Conservation (phyloP, 2,888 invertebrate genomes). For the Rhyacophila evoluta region DNA sequence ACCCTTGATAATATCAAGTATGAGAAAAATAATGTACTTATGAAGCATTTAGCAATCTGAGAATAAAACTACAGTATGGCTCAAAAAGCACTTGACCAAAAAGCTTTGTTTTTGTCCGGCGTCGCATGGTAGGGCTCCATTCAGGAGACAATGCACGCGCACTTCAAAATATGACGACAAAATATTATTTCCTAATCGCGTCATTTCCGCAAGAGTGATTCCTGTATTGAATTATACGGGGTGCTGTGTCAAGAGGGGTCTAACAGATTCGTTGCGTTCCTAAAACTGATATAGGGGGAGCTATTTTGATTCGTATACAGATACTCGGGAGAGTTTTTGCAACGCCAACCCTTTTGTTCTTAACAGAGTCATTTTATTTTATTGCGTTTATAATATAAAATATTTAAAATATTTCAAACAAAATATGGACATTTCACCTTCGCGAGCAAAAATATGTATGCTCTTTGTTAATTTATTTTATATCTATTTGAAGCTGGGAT, state of each 20-base stretch:
- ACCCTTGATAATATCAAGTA: not conserved
- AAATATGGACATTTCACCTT: too few species aligned
- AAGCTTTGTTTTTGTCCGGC: constrained; percentile 22
- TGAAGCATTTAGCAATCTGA: not conserved
- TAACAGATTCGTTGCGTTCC: constrained; percentile 53
- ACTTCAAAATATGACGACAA: constrained; percentile 54
- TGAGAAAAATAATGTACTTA: not conserved
- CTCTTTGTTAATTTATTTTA: too few species aligned
- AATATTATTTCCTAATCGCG: constrained; percentile 56
- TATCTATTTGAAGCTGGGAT: too few species aligned
- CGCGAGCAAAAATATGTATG: too few species aligned
- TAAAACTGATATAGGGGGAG: constrained; percentile 41
- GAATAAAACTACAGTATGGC: not conserved
- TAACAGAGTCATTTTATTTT: not conserved
- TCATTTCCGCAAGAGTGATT: constrained; percentile 54
- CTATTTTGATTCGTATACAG: not conserved
- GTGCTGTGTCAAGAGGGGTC: constrained; percentile 52
- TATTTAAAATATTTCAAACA: too few species aligned
- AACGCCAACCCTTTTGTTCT: not conserved
- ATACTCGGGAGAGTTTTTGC: constrained; percentile 1
- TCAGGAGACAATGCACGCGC: constrained; percentile 44
- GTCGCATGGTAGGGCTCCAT: constrained; percentile 1
- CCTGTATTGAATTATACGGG: constrained; percentile 53
- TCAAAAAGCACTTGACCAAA: constrained; percentile 22
- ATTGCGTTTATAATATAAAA: too few species aligned